These are phyloP conservation scores for Spinus pinus DNA, from an alignment of 2,797 vertebrate species.

Conservation along the genomic window DNA sequence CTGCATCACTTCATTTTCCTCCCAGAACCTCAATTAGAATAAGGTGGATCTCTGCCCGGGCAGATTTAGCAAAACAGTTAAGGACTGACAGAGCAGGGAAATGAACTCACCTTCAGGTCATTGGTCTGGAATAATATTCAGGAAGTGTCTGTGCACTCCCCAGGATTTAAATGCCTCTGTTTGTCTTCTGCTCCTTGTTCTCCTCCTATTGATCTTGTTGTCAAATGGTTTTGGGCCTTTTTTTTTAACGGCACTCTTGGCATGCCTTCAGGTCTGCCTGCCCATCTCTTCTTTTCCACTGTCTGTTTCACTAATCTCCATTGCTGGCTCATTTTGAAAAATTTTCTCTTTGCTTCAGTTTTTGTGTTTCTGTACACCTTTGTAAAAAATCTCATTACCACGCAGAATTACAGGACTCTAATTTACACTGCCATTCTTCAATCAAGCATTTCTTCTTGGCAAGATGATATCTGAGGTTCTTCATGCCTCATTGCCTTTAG, in stretches of 20 bases:
- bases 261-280: neutral
- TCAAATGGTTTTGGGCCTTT: neutral
- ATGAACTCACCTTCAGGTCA: constrained; percentile 51
- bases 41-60: neutral
- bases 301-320: constrained; percentile 19
- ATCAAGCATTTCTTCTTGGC: neutral
- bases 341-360: neutral
- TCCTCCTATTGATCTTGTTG: neutral
- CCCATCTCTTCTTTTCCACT: neutral
- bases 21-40: neutral
- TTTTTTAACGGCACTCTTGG: neutral
- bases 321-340: neutral
- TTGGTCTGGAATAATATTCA: constrained; percentile 47
- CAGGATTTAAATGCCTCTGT: constrained; percentile 12
- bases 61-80: neutral
- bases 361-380: neutral
- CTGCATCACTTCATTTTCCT: neutral
- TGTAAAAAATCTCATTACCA: neutral
- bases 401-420: neutral
- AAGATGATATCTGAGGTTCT: neutral
- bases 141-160: neutral
- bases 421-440: neutral
- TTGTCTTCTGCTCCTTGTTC: constrained; percentile 2
- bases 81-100: neutral
- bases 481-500: neutral